A percentile compares a stretch with the other conserved stretches of the same genome.
Evolutionary conservation across 2,888 invertebrate genomes (phyloP).

Genomic region (Lysandra coridon): DNA sequence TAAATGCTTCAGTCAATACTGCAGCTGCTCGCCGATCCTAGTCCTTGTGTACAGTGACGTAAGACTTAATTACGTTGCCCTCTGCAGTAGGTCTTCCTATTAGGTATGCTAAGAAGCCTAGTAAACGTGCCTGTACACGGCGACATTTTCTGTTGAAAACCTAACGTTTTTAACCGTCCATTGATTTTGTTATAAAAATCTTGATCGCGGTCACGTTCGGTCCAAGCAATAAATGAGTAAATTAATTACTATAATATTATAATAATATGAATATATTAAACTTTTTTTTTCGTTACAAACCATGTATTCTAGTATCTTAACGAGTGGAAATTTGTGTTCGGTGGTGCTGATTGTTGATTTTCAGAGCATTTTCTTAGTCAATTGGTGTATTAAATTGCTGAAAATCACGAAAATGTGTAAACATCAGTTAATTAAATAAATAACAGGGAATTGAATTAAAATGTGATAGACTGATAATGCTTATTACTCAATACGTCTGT

Average conservation of each 20-base stretch:
- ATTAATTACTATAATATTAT: neutral
- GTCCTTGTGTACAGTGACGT: conserved; percentile 10
- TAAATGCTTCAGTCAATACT: conserved; percentile 16
- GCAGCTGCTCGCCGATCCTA: conserved; percentile 13
- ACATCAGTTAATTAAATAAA: neutral
- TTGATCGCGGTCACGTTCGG: neutral
- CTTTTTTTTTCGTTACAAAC: neutral
- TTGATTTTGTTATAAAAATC: neutral
- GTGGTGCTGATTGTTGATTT: no score
- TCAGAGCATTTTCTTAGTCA: no score
- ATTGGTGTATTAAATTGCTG: neutral
- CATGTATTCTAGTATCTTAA: neutral
- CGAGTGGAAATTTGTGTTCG: neutral
- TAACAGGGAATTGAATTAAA: neutral
- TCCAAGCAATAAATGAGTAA: neutral
- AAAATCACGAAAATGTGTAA: neutral
- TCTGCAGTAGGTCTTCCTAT: conserved; percentile 24
- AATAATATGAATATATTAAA: neutral
- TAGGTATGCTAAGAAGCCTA: conserved; percentile 26
- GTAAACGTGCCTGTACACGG: conserved; percentile 7
- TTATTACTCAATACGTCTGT: no score
- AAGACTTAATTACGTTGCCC: conserved; percentile 14
- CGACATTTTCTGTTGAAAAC: neutral
- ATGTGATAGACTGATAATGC: neutral
- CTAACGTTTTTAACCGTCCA: neutral